Evolutionary conservation across 2,797 vertebrate species (phyloP).

Genomic region (Cetoscarus ocellatus): DNA sequence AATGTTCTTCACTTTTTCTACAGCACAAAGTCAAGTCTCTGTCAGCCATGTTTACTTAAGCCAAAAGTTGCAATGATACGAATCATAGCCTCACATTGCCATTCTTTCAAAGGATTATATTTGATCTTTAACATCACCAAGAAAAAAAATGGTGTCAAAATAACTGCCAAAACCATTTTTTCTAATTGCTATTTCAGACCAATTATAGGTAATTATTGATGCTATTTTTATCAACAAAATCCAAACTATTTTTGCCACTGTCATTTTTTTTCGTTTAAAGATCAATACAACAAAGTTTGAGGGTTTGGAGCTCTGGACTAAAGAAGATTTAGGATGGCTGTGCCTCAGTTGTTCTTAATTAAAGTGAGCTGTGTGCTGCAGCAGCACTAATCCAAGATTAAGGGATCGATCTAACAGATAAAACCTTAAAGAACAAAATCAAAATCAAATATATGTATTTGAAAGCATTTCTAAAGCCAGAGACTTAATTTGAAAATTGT

Average conservation of each 20-base stretch:
- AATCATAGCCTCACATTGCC: too few species aligned
- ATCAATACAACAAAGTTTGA: constrained; percentile 23
- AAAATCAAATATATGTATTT: too few species aligned
- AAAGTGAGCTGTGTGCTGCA: constrained; percentile 24
- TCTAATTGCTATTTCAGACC: too few species aligned
- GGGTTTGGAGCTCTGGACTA: neutral
- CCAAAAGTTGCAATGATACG: too few species aligned
- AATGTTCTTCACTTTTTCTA: too few species aligned
- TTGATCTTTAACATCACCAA: neutral
- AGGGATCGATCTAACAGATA: neutral
- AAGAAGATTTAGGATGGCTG: constrained; percentile 18
- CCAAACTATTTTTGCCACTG: neutral
- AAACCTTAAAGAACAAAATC: too few species aligned
- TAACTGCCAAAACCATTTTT: neutral
- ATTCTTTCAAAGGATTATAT: neutral
- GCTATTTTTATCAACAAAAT: neutral
- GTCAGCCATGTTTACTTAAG: too few species aligned
- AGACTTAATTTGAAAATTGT: too few species aligned
- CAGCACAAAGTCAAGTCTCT: too few species aligned
- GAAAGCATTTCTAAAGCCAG: too few species aligned
- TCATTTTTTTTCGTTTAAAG: neutral
- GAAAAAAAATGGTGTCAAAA: too few species aligned
- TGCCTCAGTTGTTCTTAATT: neutral
- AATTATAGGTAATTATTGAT: neutral
- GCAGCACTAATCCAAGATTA: constrained; percentile 38